A percentile compares a stretch with the other conserved stretches of the same genome.
Conservation (phyloP, 2,113 vertebrate species). For the Thinocorus orbignyianus region DNA sequence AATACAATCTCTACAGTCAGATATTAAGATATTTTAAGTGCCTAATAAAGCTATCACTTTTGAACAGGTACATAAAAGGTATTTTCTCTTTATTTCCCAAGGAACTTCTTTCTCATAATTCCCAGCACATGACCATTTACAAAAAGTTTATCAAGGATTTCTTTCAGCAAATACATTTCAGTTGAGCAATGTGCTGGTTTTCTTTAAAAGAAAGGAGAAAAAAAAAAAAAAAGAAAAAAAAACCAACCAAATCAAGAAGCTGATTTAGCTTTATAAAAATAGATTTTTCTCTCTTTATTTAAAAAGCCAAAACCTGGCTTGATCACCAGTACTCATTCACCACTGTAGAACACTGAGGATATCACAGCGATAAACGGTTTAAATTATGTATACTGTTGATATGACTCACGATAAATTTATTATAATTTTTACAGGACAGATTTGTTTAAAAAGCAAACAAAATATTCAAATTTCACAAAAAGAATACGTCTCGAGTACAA, state of each 20-base stretch:
- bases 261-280: background rate
- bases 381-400: background rate
- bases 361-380: background rate
- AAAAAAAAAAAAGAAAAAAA: background rate
- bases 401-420: background rate
- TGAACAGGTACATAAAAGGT: constrained; percentile 13
- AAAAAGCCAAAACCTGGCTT: background rate
- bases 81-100: constrained; percentile 59
- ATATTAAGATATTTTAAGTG: background rate
- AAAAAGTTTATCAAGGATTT: constrained; percentile 33
- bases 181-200: background rate
- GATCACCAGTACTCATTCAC: background rate
- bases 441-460: background rate
- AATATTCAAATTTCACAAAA: background rate
- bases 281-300: background rate
- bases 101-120: constrained; percentile 37
- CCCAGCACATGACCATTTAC: background rate
- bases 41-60: constrained; percentile 34
- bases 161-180: background rate
- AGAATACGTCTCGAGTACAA: background rate
- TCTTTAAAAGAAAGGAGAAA: background rate
- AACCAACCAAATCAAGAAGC: background rate
- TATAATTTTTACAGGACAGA: background rate
- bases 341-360: background rate
- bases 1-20: background rate